A percentile compares a stretch with the other conserved stretches of the same genome.
phyloP scores from a whole-genome alignment of 2,113 vertebrate species.

The Pterocles burchelli region DNA sequence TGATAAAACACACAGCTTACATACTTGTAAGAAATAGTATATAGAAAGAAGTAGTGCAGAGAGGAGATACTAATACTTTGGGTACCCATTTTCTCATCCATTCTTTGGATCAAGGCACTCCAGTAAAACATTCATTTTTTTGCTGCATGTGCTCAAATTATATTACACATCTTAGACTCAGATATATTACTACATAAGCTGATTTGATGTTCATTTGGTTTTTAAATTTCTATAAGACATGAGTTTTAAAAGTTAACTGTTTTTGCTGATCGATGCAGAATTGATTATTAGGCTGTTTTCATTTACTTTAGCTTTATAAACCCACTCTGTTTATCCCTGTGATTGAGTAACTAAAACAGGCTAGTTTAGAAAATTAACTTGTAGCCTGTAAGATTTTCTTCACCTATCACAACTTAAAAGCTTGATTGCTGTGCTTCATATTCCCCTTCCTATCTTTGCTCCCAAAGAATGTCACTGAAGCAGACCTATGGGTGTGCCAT shows the following conservation, averaged over 20 bases:
- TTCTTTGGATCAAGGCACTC: neutral
- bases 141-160: neutral
- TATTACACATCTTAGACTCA: neutral
- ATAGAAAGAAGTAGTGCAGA: neutral
- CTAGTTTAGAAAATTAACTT: neutral
- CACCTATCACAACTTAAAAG: neutral
- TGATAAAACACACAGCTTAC: neutral
- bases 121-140: neutral
- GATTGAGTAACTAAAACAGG: neutral
- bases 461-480: neutral
- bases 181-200: neutral
- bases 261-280: neutral
- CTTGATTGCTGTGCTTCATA: neutral
- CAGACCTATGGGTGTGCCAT: neutral
- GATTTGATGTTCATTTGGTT: neutral
- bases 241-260: neutral
- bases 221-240: neutral
- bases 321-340: neutral
- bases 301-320: neutral
- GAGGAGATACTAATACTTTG: neutral
- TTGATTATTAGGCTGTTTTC: neutral
- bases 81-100: neutral
- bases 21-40: neutral
- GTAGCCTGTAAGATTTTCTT: neutral
- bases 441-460: neutral